These are phyloP conservation scores for Thaumetopoea pityocampa DNA, from an alignment of 1,140 invertebrate genomes.

Conservation along the genomic window DNA sequence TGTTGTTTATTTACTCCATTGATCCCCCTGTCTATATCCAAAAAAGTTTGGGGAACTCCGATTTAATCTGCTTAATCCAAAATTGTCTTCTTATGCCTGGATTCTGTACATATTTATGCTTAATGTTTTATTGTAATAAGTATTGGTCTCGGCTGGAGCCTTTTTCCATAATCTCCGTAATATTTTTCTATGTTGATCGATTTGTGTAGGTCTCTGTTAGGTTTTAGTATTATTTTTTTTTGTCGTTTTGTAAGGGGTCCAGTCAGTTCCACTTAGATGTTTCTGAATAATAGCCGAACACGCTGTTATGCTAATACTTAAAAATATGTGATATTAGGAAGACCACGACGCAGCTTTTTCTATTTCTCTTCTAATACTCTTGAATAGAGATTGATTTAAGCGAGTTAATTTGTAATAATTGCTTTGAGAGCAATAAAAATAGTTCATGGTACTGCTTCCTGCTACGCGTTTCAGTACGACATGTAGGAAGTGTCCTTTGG, in stretches of 20 bases:
- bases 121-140: too few species aligned
- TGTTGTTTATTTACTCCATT: too few species aligned
- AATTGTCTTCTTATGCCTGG: too few species aligned
- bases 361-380: constrained; percentile 6
- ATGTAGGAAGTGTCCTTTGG: too few species aligned
- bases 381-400: background rate
- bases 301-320: constrained; percentile 37
- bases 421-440: constrained; percentile 56
- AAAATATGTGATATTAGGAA: constrained; percentile 62
- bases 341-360: constrained; percentile 13
- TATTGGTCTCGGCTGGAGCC: constrained; percentile 11
- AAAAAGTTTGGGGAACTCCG: too few species aligned
- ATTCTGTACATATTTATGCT: too few species aligned
- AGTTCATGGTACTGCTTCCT: too few species aligned
- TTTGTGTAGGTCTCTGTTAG: constrained; percentile 55
- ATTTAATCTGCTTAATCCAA: too few species aligned
- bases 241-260: constrained; percentile 36
- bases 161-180: constrained; percentile 26
- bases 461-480: too few species aligned
- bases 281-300: constrained; percentile 29
- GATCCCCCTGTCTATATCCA: too few species aligned
- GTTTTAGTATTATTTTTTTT: constrained; percentile 45
- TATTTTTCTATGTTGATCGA: constrained; percentile 47
- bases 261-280: constrained; percentile 46
- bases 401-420: constrained; percentile 42